These are phyloP conservation scores for Chrosomus eos DNA, from an alignment of 2,797 vertebrate species.

Conservation along the genomic window DNA sequence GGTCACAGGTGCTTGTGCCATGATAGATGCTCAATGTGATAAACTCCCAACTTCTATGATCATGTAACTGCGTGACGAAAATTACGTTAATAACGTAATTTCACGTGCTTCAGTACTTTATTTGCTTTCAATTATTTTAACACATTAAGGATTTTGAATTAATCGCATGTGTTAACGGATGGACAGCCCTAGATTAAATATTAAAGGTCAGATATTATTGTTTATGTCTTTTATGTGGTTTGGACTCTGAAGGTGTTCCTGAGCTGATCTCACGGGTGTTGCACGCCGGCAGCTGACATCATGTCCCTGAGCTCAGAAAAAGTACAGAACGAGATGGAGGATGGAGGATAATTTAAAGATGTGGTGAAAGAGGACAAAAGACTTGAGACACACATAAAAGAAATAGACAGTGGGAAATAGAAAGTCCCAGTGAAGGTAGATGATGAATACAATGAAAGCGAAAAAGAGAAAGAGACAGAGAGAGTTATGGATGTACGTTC, in stretches of 20 bases:
- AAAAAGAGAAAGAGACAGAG: constrained; percentile 55
- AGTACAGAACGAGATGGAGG: constrained; percentile 12
- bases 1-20: neutral
- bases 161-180: neutral
- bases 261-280: constrained; percentile 50
- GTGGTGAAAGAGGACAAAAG: constrained; percentile 12
- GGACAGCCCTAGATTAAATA: neutral
- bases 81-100: neutral
- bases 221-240: neutral
- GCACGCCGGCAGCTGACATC: constrained; percentile 22
- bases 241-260: constrained; percentile 24
- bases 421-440: constrained; percentile 52
- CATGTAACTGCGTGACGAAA: neutral
- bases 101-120: neutral
- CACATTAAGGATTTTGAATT: neutral
- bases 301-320: constrained; percentile 2
- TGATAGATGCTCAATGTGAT: neutral
- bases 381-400: constrained; percentile 5
- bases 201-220: constrained; percentile 10
- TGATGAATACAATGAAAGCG: constrained; percentile 61
- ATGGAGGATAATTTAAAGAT: neutral
- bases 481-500: constrained; percentile 71
- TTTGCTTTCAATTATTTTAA: neutral
- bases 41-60: neutral
- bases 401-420: constrained; percentile 16